Conservation (phyloP, 1,140 invertebrate genomes). For the Tetragnatha versicolor region DNA sequence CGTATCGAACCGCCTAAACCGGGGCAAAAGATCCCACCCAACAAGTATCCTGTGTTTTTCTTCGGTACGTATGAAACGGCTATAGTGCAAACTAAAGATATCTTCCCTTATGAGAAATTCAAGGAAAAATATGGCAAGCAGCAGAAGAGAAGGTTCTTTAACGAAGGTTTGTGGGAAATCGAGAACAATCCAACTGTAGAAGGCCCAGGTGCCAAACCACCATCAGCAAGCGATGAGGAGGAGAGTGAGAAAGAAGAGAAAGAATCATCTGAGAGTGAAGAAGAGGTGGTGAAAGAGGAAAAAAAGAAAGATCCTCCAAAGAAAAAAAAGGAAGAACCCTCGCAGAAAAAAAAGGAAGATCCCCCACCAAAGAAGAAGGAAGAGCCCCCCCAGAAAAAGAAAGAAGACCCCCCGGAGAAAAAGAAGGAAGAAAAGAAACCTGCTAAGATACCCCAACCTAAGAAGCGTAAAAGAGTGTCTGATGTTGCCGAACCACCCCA, state of each 20-base stretch:
- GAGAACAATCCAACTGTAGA: conserved; percentile 67
- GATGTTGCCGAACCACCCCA: conserved; percentile 62
- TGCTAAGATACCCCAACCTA: neutral
- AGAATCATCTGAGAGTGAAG: conserved; percentile 12
- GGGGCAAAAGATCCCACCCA: conserved; percentile 69
- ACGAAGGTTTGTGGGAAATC: conserved; percentile 74
- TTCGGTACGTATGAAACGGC: conserved; percentile 59
- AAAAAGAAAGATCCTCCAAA: neutral
- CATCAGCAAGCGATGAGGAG: neutral
- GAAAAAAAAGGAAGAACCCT: neutral
- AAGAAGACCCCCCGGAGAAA: neutral
- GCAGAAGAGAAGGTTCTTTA: conserved; percentile 70
- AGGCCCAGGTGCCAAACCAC: conserved; percentile 11
- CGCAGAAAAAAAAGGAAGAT: neutral
- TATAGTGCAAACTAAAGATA: conserved; percentile 56
- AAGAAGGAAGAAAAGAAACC: conserved; percentile 24
- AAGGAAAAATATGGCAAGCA: conserved; percentile 73
- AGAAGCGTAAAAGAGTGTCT: conserved; percentile 7
- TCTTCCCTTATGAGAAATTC: conserved; percentile 69
- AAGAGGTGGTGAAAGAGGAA: neutral
- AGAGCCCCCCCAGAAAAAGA: neutral
- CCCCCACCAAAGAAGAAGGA: neutral
- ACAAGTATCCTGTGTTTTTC: conserved; percentile 75
- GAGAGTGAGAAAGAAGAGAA: neutral
- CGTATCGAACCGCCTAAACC: conserved; percentile 53